phyloP scores from a whole-genome alignment of 2,888 invertebrate species.

The Girardia tigrina region DNA sequence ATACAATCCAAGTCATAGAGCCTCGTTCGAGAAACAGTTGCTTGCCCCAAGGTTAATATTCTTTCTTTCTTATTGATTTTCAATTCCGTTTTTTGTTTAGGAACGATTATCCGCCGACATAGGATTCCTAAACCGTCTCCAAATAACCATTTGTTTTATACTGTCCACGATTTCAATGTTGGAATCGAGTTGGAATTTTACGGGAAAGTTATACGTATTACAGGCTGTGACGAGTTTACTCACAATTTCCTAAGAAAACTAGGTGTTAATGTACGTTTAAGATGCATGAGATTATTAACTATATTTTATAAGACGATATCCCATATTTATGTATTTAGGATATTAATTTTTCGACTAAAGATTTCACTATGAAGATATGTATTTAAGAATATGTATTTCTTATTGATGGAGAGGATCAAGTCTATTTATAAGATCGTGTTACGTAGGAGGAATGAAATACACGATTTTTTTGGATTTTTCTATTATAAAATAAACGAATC shows the following conservation, averaged over 20 bases:
- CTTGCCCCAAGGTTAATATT: slow-evolving; percentile 69
- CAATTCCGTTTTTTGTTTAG: slow-evolving; percentile 42
- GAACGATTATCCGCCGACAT: slow-evolving; percentile 67
- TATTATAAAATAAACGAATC: too few relatives aligned
- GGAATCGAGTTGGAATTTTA: slow-evolving; percentile 65
- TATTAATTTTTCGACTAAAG: too few relatives aligned
- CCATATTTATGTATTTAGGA: too few relatives aligned
- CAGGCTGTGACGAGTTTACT: slow-evolving; percentile 73
- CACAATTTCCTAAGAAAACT: slow-evolving; percentile 67
- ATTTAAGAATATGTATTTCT: too few relatives aligned
- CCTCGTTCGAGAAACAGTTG: slow-evolving; percentile 70
- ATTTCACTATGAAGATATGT: too few relatives aligned
- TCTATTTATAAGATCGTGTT: too few relatives aligned
- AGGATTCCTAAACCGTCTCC: slow-evolving; percentile 63
- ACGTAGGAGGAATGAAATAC: too few relatives aligned
- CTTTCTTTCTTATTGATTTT: slow-evolving; percentile 51
- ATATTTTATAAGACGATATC: too few relatives aligned
- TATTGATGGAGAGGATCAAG: too few relatives aligned
- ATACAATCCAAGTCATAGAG: slow-evolving; percentile 72
- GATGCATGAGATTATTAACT: too few relatives aligned
- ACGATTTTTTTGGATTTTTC: too few relatives aligned
- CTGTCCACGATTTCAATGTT: slow-evolving; percentile 72
- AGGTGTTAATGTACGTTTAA: slow-evolving; percentile 69
- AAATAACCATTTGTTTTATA: slow-evolving; percentile 64
- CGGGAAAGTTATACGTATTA: slow-evolving; percentile 67